These are phyloP conservation scores for Struthio camelus DNA, from an alignment of 2,113 vertebrate species.

Conservation along the genomic window DNA sequence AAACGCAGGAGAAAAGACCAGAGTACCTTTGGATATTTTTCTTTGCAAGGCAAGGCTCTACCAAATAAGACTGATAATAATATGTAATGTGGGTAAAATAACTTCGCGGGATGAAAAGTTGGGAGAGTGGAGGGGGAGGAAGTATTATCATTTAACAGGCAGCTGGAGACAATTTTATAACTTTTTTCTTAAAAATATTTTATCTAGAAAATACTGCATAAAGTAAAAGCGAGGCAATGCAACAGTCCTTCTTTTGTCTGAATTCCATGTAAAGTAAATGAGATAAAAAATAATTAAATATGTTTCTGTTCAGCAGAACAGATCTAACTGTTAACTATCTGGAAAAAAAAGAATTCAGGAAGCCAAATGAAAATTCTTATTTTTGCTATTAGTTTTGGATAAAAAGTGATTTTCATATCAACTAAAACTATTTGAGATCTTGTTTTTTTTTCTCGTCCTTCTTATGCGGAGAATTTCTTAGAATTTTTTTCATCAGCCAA, in stretches of 20 bases:
- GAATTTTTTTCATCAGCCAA: neutral
- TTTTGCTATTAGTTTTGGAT: neutral
- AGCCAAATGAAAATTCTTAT: neutral
- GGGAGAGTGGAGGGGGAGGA: neutral
- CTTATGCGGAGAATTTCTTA: neutral
- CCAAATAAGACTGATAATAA: neutral
- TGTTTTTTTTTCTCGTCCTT: neutral
- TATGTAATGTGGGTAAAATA: neutral
- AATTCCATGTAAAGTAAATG: neutral
- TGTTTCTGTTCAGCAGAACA: neutral
- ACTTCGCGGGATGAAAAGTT: neutral
- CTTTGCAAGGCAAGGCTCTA: neutral
- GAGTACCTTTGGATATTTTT: neutral
- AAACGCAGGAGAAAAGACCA: neutral
- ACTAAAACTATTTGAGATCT: neutral
- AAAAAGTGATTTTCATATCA: neutral
- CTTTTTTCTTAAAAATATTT: neutral
- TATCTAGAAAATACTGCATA: neutral
- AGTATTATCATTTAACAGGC: neutral
- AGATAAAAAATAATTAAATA: neutral
- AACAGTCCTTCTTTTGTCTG: neutral
- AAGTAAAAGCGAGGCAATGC: neutral
- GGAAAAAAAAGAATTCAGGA: fast-evolving
- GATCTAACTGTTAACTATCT: neutral
- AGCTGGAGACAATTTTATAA: neutral